These are phyloP conservation scores for Brachionus calyciflorus DNA, from an alignment of 1,140 invertebrate genomes.

Conservation along the genomic window DNA sequence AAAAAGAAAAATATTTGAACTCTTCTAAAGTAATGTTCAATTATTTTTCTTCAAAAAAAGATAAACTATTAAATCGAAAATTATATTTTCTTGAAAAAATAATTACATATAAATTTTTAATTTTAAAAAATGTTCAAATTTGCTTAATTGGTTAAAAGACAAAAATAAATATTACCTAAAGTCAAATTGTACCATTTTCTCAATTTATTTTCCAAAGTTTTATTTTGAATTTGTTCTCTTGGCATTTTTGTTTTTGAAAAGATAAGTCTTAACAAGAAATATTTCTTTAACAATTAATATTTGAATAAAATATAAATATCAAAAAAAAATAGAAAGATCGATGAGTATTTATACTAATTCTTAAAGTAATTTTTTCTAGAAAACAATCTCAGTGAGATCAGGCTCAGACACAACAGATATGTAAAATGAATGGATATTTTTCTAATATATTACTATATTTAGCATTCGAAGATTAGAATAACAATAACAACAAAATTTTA, in stretches of 20 bases:
- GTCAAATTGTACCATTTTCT: slow-evolving; percentile 41
- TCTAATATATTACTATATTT: slow-evolving; percentile 23
- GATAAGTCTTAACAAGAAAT: neutral
- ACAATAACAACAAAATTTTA: neutral
- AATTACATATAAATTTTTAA: neutral
- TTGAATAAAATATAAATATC: neutral
- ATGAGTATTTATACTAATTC: slow-evolving; percentile 32
- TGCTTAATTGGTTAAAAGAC: neutral
- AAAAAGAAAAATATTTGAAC: too few relatives aligned
- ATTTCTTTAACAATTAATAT: neutral
- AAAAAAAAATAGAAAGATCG: slow-evolving; percentile 5
- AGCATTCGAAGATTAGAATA: too few relatives aligned
- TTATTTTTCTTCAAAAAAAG: too few relatives aligned
- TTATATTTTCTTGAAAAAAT: too few relatives aligned
- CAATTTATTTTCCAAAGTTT: slow-evolving; percentile 34
- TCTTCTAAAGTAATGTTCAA: too few relatives aligned
- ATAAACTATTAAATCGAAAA: too few relatives aligned
- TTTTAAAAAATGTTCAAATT: neutral
- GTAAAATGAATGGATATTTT: slow-evolving; percentile 37
- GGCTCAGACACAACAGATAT: neutral
- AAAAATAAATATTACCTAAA: slow-evolving; percentile 12
- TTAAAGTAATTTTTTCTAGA: too few relatives aligned
- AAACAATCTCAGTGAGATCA: neutral
- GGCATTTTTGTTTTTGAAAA: slow-evolving; percentile 24
- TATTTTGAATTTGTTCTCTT: slow-evolving; percentile 26